These are phyloP conservation scores for Cromileptes altivelis DNA, from an alignment of 2,113 vertebrate species.

Conservation along the genomic window DNA sequence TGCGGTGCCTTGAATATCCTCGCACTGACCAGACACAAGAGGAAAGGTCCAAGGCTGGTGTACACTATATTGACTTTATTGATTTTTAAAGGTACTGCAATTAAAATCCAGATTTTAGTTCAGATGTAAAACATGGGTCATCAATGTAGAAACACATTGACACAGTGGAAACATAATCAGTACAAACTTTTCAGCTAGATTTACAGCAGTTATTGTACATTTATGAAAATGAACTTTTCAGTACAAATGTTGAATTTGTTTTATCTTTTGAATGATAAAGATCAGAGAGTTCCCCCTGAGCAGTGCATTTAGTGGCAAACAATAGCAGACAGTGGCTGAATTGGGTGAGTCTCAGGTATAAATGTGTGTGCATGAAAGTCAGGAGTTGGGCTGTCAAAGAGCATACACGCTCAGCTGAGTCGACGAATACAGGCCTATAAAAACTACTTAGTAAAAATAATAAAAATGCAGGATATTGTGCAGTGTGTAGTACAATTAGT, in stretches of 20 bases:
- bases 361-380: neutral
- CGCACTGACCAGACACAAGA: neutral
- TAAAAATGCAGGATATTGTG: slow-evolving; percentile 20
- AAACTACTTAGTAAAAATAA: slow-evolving; percentile 11
- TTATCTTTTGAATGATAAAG: neutral
- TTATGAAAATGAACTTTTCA: neutral
- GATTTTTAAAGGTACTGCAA: neutral
- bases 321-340: neutral
- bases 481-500: slow-evolving; percentile 11
- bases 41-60: neutral
- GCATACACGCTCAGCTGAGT: slow-evolving; percentile 1
- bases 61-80: neutral
- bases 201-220: neutral
- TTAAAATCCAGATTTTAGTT: neutral
- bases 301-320: neutral
- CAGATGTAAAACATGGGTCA: neutral
- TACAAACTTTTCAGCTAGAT: neutral
- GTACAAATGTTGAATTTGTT: neutral
- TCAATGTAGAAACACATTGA: neutral
- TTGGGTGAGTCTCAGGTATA: neutral
- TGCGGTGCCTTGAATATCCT: neutral
- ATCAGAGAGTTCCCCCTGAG: neutral
- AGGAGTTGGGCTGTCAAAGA: neutral
- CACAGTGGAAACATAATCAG: neutral
- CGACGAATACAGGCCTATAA: neutral